Conservation (phyloP, 1,140 invertebrate genomes). For the Drosophila virilis region DNA sequence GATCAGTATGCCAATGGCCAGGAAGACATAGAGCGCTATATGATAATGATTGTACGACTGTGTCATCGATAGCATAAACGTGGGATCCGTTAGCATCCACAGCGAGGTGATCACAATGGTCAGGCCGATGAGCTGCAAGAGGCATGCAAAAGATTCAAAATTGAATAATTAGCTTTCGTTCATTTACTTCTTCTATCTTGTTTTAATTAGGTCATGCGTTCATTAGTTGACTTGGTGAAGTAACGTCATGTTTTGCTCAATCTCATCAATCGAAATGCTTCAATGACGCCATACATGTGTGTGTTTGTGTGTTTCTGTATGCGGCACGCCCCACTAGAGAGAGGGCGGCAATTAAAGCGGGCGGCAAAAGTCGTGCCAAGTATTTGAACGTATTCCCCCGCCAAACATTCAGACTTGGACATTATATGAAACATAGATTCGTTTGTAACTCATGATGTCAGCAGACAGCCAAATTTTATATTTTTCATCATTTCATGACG, state of each 20-base stretch:
- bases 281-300: slow-evolving; percentile 57
- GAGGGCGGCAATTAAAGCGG: slow-evolving; percentile 65
- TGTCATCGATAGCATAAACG: slow-evolving; percentile 89
- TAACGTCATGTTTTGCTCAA: slow-evolving; percentile 17
- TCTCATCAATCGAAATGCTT: slow-evolving; percentile 24
- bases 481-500: slow-evolving; percentile 9
- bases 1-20: slow-evolving; percentile 91
- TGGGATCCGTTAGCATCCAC: slow-evolving; percentile 91
- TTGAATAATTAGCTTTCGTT: slow-evolving; percentile 4
- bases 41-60: slow-evolving; percentile 89
- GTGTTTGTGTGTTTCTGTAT: slow-evolving; percentile 6
- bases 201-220: slow-evolving; percentile 31
- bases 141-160: slow-evolving; percentile 34
- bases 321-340: slow-evolving; percentile 17
- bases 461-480: slow-evolving; percentile 43
- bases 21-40: slow-evolving; percentile 90
- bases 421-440: slow-evolving; percentile 22
- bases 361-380: slow-evolving; percentile 35
- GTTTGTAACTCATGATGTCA: slow-evolving; percentile 62
- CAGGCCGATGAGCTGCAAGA: slow-evolving; percentile 90
- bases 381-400: slow-evolving; percentile 14
- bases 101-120: slow-evolving; percentile 88
- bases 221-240: slow-evolving; percentile 17
- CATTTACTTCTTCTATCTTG: not conserved
- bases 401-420: not conserved